Percentiles rank a stretch among this genome's conserved stretches.
Evolutionary conservation across 2,888 invertebrate species (phyloP).

Genomic region (Neuroscelio doddi): DNA sequence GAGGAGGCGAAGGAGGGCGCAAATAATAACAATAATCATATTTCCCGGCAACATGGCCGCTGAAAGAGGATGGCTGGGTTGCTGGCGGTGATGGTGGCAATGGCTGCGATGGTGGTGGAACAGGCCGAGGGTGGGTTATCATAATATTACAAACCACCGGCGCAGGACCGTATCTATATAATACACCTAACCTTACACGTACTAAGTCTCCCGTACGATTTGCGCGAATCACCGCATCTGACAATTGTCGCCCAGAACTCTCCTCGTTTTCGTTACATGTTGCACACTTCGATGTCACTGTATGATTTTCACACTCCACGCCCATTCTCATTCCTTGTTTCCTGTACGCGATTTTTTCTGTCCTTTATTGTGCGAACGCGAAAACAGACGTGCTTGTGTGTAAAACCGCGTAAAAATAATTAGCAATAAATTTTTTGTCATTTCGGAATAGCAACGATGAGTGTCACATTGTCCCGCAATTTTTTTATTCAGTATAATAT

Average conservation of each 20-base stretch:
- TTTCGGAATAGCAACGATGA: constrained; percentile 35
- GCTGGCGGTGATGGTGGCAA: constrained; percentile 57
- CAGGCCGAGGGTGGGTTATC: constrained; percentile 66
- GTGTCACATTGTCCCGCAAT: constrained; percentile 4
- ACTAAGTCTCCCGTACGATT: constrained; percentile 64
- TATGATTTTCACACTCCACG: constrained; percentile 35
- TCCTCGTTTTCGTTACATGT: constrained; percentile 37
- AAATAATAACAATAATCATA: constrained; percentile 72
- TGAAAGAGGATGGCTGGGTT: constrained; percentile 67
- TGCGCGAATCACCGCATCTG: constrained; percentile 65
- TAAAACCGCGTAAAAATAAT: constrained; percentile 61
- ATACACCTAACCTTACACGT: constrained; percentile 55
- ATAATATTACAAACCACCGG: constrained; percentile 72
- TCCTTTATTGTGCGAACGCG: constrained; percentile 23
- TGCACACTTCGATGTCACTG: constrained; percentile 24
- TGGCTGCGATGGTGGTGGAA: constrained; percentile 50
- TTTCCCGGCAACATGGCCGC: constrained; percentile 72
- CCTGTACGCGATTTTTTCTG: constrained; percentile 14
- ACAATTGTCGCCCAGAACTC: constrained; percentile 63
- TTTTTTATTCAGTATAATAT: constrained; percentile 39
- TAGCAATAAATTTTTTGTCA: constrained; percentile 64
- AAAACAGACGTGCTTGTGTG: constrained; percentile 27
- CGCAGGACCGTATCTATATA: constrained; percentile 67
- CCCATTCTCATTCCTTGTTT: constrained; percentile 29
- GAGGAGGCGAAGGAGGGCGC: constrained; percentile 63